phyloP scores from a whole-genome alignment of 2,797 vertebrate genomes.

The Acanthurus tractus region DNA sequence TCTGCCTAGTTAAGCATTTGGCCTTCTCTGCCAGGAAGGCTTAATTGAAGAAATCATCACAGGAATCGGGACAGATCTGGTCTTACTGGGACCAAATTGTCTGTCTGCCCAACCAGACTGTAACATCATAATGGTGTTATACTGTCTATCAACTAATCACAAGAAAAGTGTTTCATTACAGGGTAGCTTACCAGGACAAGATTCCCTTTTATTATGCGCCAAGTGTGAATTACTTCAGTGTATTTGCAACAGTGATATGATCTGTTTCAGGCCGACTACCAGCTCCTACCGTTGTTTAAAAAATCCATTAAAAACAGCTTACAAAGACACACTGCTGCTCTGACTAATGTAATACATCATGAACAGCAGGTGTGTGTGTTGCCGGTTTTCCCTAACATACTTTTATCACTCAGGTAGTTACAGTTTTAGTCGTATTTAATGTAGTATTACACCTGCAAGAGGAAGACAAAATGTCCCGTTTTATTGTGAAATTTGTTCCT shows the following conservation, averaged over 20 bases:
- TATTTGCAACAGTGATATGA: conserved; percentile 53
- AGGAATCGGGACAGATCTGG: conserved; percentile 75
- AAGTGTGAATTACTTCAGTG: conserved; percentile 34
- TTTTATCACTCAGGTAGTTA: conserved; percentile 69
- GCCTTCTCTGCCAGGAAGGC: conserved; percentile 77
- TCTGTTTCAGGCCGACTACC: conserved; percentile 52
- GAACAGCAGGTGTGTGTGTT: conserved; percentile 47
- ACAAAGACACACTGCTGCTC: conserved; percentile 63
- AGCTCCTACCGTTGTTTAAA: conserved; percentile 57
- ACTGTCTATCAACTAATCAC: conserved; percentile 60
- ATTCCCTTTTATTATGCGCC: conserved; percentile 54
- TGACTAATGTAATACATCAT: conserved; percentile 71
- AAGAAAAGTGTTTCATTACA: conserved; percentile 62
- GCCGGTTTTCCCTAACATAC: conserved; percentile 48
- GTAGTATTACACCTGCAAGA: conserved; percentile 51
- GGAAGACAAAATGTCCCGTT: conserved; percentile 56
- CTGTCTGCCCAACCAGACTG: conserved; percentile 71
- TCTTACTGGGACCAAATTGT: conserved; percentile 74
- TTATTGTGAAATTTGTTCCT: conserved; percentile 50
- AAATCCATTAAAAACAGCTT: conserved; percentile 64
- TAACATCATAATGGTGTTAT: conserved; percentile 72
- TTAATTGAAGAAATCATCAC: conserved; percentile 85
- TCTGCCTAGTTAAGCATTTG: conserved; percentile 84
- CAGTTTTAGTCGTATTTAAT: conserved; percentile 64
- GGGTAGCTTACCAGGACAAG: conserved; percentile 45